phyloP scores from a whole-genome alignment of 2,797 vertebrate genomes.

The Falco berigora region DNA sequence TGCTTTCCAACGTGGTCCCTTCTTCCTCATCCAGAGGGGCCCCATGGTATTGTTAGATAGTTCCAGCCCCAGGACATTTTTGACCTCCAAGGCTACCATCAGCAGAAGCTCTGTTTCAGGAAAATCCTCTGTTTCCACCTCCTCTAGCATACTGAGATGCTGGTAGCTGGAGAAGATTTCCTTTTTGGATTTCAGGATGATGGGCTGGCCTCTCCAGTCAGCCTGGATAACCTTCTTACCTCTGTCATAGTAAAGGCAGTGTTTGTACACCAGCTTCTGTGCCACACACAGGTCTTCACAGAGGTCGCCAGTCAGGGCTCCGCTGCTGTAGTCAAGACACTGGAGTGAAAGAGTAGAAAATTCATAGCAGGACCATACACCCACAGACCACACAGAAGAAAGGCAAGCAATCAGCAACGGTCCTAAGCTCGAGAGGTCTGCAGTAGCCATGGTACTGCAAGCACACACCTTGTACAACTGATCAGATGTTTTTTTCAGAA shows the following conservation, averaged over 20 bases:
- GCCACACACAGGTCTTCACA: constrained; percentile 89
- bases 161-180: constrained; percentile 90
- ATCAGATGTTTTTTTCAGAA: background rate
- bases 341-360: constrained; percentile 59
- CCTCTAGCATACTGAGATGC: constrained; percentile 78
- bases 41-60: constrained; percentile 73
- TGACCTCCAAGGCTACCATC: constrained; percentile 87
- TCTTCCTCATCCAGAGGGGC: constrained; percentile 75
- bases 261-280: constrained; percentile 81
- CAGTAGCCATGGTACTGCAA: background rate
- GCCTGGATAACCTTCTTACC: constrained; percentile 96
- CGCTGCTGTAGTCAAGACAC: constrained; percentile 85
- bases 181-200: constrained; percentile 91
- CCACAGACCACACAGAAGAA: background rate
- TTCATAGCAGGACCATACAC: background rate
- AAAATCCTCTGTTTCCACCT: constrained; percentile 74
- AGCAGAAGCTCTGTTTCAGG: constrained; percentile 85
- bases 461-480: background rate
- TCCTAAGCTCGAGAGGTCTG: background rate
- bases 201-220: constrained; percentile 82
- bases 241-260: constrained; percentile 89
- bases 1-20: constrained; percentile 75
- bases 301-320: constrained; percentile 84
- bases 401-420: background rate
- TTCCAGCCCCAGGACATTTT: constrained; percentile 84